Evolutionary conservation across 2,888 invertebrate genomes (phyloP).

Genomic region (Limnephilus rhombicus): DNA sequence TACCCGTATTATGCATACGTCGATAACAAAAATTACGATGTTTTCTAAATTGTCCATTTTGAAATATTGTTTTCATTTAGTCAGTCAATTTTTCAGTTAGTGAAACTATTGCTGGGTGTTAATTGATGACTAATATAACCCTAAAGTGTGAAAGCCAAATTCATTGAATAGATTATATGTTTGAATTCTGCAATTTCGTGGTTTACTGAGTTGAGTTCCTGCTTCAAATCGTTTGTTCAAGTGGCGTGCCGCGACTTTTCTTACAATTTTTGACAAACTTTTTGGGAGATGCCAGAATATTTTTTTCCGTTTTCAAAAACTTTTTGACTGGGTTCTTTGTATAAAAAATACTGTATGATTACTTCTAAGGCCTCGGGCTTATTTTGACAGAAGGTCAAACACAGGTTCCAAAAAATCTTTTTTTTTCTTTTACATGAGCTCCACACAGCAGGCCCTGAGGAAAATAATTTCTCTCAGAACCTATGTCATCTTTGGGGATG

Average conservation of each 20-base stretch:
- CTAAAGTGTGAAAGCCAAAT: not conserved
- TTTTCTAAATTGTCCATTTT: not conserved
- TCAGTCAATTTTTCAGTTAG: too few species aligned
- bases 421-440: too few species aligned
- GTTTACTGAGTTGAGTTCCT: not conserved
- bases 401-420: too few species aligned
- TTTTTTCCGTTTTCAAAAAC: too few species aligned
- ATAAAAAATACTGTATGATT: too few species aligned
- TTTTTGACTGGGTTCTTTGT: too few species aligned
- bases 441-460: too few species aligned
- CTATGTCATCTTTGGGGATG: too few species aligned
- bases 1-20: not conserved
- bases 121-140: not conserved
- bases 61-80: not conserved
- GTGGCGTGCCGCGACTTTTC: not conserved
- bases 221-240: not conserved
- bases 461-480: too few species aligned
- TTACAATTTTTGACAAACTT: not conserved
- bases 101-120: not conserved
- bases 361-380: too few species aligned
- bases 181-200: not conserved
- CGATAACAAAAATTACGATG: not conserved
- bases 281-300: not conserved
- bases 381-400: too few species aligned
- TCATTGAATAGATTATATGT: not conserved